Evolutionary conservation across 2,113 vertebrate species (phyloP).

Genomic region (Ammospiza caudacuta): DNA sequence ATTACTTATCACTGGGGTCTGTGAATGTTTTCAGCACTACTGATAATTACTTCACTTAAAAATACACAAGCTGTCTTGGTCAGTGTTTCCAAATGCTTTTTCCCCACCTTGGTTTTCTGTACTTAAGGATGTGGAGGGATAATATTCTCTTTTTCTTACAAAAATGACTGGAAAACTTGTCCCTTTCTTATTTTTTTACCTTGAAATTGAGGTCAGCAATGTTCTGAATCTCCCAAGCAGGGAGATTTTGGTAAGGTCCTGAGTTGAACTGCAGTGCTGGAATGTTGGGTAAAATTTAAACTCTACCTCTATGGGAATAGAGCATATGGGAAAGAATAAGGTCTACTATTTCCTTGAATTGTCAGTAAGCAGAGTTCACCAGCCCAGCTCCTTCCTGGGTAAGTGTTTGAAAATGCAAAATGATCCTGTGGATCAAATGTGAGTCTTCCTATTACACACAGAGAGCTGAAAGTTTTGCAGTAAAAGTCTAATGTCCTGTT

Average conservation of each 20-base stretch:
- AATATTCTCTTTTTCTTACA: background rate
- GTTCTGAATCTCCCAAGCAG: background rate
- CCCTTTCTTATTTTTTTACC: background rate
- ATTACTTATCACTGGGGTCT: background rate
- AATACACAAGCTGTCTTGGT: background rate
- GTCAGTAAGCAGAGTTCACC: background rate
- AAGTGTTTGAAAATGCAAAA: constrained; percentile 38
- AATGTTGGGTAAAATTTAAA: background rate
- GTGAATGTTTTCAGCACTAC: background rate
- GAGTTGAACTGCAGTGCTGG: background rate
- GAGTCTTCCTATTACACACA: background rate
- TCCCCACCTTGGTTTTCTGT: rapidly evolving
- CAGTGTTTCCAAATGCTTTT: background rate
- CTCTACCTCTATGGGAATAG: background rate
- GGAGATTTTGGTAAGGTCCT: background rate
- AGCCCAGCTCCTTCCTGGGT: background rate
- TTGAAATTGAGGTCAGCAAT: background rate
- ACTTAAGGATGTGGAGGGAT: background rate
- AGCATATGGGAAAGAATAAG: background rate
- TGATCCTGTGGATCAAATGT: constrained; percentile 11
- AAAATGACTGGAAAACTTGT: background rate
- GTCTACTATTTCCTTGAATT: background rate
- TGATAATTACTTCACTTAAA: background rate
- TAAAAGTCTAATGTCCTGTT: constrained; percentile 41
- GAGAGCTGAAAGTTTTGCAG: background rate